Percentiles rank a stretch among this genome's conserved stretches.
These are phyloP conservation scores for Emberiza fucata DNA, from an alignment of 2,113 vertebrate genomes.

Conservation along the genomic window DNA sequence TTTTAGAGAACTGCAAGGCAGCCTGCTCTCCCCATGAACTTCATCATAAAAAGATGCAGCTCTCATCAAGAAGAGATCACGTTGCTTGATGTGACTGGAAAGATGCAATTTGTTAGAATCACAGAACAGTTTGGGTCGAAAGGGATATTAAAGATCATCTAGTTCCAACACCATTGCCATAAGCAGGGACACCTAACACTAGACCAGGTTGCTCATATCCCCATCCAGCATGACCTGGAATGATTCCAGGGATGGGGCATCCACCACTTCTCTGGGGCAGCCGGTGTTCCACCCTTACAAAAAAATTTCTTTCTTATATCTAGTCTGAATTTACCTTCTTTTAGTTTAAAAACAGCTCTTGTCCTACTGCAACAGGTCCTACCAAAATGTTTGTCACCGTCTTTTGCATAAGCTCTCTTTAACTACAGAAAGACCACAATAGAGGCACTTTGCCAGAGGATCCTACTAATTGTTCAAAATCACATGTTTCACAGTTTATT, in stretches of 20 bases:
- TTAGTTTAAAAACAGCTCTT: neutral
- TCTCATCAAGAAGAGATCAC: neutral
- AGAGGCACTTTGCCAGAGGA: neutral
- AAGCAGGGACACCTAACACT: neutral
- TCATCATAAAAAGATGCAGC: neutral
- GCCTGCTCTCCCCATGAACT: neutral
- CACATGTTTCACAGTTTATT: neutral
- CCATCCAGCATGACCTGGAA: neutral
- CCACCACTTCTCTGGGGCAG: neutral
- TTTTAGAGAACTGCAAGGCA: neutral
- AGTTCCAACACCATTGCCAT: neutral
- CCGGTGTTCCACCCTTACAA: neutral
- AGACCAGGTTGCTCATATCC: neutral
- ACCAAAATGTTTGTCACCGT: neutral
- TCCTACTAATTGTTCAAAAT: neutral
- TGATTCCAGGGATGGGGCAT: neutral
- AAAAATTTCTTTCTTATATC: neutral
- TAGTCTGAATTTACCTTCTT: neutral
- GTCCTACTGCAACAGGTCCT: neutral
- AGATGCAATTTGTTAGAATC: neutral
- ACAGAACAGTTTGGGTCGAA: neutral
- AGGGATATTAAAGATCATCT: neutral
- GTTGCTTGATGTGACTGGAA: neutral
- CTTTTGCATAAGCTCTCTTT: neutral
- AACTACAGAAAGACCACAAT: neutral